Conservation (phyloP, 2,888 invertebrate genomes). For the Apotomis capreana region DNA sequence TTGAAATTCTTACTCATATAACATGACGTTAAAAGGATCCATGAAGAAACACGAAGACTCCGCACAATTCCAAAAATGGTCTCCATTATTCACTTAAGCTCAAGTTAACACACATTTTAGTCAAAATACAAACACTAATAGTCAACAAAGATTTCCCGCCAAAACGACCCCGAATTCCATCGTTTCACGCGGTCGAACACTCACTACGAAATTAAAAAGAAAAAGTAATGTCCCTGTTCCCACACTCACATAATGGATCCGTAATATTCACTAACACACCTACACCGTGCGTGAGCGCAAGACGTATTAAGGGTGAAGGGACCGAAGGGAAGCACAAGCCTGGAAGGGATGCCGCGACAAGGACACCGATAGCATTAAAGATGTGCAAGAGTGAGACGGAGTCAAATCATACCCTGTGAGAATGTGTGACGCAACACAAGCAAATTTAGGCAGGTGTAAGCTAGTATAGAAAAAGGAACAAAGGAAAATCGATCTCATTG, state of each 20-base stretch:
- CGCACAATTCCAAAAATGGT: conserved; percentile 45
- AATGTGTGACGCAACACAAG: conserved; percentile 73
- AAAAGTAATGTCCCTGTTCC: conserved; percentile 57
- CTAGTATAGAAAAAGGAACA: conserved; percentile 66
- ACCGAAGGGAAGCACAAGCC: conserved; percentile 73
- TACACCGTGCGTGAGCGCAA: conserved; percentile 65
- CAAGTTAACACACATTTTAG: conserved; percentile 47
- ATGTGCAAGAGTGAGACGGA: conserved; percentile 60
- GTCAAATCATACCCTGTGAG: conserved; percentile 73
- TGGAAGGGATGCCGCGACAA: conserved; percentile 66
- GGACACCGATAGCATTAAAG: conserved; percentile 54
- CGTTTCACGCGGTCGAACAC: conserved; percentile 60
- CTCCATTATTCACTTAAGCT: conserved; percentile 62
- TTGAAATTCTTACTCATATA: conserved; percentile 67
- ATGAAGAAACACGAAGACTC: conserved; percentile 53
- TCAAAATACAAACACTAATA: conserved; percentile 27
- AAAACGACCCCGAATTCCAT: conserved; percentile 63
- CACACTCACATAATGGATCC: conserved; percentile 44
- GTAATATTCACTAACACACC: conserved; percentile 63
- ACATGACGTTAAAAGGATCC: conserved; percentile 72
- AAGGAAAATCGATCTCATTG: conserved; percentile 63
- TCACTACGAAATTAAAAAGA: conserved; percentile 59
- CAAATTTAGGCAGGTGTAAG: conserved; percentile 75
- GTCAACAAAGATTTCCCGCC: conserved; percentile 64
- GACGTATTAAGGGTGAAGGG: conserved; percentile 74